Conservation (phyloP, 2,888 invertebrate species). For the Harpalus rufipes region DNA sequence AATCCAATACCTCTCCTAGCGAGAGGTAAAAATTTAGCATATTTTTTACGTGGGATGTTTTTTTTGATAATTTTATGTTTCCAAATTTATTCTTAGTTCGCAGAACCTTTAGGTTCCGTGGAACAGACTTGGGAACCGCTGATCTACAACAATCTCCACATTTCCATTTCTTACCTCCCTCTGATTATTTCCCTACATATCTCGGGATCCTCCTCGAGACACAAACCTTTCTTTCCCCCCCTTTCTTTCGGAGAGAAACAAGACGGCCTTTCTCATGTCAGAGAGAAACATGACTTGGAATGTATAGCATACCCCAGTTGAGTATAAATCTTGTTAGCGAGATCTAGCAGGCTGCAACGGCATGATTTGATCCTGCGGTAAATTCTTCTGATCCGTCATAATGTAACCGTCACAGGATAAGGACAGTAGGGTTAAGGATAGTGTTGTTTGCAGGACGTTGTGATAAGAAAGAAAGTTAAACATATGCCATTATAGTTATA, state of each 20-base stretch:
- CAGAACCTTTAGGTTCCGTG: too few species aligned
- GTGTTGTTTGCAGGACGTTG: background rate
- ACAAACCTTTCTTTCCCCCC: background rate
- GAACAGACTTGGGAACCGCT: too few species aligned
- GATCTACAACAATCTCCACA: too few species aligned
- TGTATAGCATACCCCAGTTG: background rate
- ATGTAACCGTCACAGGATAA: background rate
- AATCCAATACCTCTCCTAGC: too few species aligned
- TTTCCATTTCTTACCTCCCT: background rate
- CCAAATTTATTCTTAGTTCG: too few species aligned
- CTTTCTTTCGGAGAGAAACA: background rate
- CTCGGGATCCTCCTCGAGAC: background rate
- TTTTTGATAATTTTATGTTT: too few species aligned
- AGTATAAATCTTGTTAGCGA: slow-evolving; percentile 8
- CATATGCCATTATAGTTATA: too few species aligned
- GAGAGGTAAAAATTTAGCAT: too few species aligned
- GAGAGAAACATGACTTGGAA: slow-evolving; percentile 1
- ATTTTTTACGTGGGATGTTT: too few species aligned
- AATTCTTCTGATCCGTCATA: slow-evolving; percentile 15
- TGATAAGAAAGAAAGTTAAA: background rate
- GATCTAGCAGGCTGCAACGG: background rate
- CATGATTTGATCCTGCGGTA: slow-evolving; percentile 3
- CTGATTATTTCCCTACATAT: background rate
- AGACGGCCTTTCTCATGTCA: background rate
- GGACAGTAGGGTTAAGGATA: background rate